Evolutionary conservation across 2,888 invertebrate species (phyloP).

Genomic region (Heliconius hortense): DNA sequence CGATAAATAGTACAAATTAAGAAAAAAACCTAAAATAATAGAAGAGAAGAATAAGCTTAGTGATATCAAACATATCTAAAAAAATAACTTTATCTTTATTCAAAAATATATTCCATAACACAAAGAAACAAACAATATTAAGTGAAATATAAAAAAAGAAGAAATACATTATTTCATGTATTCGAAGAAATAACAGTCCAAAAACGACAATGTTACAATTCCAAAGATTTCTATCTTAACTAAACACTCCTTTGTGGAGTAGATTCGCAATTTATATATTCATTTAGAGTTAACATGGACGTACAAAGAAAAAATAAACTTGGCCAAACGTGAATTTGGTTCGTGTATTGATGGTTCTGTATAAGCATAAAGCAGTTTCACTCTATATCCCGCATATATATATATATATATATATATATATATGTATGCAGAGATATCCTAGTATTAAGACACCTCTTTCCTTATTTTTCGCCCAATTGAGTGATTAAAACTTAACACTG

Average conservation of each 20-base stretch:
- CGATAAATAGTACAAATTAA: not conserved
- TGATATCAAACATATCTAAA: not conserved
- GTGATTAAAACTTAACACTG: not conserved
- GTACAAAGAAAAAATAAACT: constrained; percentile 30
- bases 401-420: too few species aligned
- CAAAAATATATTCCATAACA: not conserved
- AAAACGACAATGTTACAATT: constrained; percentile 17
- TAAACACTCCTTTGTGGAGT: constrained; percentile 36
- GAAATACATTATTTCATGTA: constrained; percentile 2
- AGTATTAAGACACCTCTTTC: not conserved
- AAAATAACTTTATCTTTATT: not conserved
- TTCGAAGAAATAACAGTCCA: constrained; percentile 5
- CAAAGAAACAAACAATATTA: constrained; percentile 2
- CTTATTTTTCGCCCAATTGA: not conserved
- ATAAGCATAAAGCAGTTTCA: not conserved
- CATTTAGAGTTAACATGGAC: constrained; percentile 40
- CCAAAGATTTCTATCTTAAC: constrained; percentile 33
- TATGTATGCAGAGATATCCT: not conserved
- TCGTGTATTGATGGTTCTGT: constrained; percentile 4
- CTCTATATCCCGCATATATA: too few species aligned
- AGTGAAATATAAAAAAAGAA: not conserved
- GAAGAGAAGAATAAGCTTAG: not conserved
- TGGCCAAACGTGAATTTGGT: not conserved
- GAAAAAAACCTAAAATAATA: not conserved
- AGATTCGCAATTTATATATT: constrained; percentile 39